phyloP scores from a whole-genome alignment of 2,113 vertebrate genomes.

The Coregonus clupeaformis region DNA sequence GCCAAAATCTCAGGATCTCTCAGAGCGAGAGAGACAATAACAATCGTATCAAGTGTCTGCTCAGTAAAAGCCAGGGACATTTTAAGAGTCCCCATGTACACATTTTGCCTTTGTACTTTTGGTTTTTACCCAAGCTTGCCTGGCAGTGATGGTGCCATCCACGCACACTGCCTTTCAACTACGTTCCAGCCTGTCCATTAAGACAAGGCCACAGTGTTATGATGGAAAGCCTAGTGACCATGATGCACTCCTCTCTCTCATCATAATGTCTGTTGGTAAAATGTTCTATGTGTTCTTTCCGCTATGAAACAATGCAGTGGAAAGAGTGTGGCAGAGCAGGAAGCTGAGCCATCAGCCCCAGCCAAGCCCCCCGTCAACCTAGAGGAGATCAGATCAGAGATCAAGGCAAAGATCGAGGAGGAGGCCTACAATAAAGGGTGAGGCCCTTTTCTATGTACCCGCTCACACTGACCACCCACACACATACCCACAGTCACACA shows the following conservation, averaged over 20 bases:
- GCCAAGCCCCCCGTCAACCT: conserved; percentile 67
- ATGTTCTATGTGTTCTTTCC: conserved; percentile 60
- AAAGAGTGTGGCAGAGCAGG: conserved; percentile 80
- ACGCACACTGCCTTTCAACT: conserved; percentile 8
- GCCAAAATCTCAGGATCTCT: conserved; percentile 7
- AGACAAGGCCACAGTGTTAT: conserved; percentile 28
- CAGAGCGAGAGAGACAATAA: conserved; percentile 31
- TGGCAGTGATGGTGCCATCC: conserved; percentile 21
- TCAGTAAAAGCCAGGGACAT: conserved; percentile 12
- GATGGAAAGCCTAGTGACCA: conserved; percentile 22
- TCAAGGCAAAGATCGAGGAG: conserved; percentile 89
- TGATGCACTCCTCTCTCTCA: conserved; percentile 20
- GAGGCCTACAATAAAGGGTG: conserved; percentile 93
- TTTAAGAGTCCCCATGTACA: conserved; percentile 11
- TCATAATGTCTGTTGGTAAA: conserved; percentile 33
- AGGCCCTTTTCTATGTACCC: conserved; percentile 34
- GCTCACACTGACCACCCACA: neutral
- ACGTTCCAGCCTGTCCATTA: conserved; percentile 15
- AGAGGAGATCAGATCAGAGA: conserved; percentile 84
- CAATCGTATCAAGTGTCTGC: conserved; percentile 41
- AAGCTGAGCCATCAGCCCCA: conserved; percentile 71
- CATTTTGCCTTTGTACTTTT: conserved; percentile 18
- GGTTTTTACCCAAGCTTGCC: neutral
- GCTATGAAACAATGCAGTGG: conserved; percentile 80
- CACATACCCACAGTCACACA: neutral